These are phyloP conservation scores for Neodiprion lecontei DNA, from an alignment of 1,140 invertebrate genomes.

Conservation along the genomic window DNA sequence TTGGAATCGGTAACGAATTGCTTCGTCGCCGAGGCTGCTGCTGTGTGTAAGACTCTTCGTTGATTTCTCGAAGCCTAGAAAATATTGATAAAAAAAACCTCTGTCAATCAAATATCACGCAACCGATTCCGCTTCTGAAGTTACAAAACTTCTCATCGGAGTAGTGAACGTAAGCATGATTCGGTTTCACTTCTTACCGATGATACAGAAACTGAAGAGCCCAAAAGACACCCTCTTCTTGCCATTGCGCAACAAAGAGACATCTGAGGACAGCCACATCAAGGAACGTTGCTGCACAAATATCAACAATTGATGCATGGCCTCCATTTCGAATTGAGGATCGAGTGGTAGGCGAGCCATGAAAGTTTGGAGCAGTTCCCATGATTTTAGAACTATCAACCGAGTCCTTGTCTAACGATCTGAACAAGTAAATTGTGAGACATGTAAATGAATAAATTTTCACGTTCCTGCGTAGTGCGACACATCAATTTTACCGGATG, in stretches of 20 bases:
- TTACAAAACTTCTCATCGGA: conserved; percentile 2
- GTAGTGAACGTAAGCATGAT: conserved; percentile 14
- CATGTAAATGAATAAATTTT: conserved; percentile 8
- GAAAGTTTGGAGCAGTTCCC: neutral
- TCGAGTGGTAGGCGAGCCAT: neutral
- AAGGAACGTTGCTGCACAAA: conserved; percentile 90
- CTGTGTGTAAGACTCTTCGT: conserved; percentile 77
- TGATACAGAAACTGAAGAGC: conserved; percentile 92
- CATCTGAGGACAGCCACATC: conserved; percentile 96
- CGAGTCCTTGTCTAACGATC: conserved; percentile 63
- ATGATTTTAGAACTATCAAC: conserved; percentile 46
- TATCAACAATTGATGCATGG: conserved; percentile 59
- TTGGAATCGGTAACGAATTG: conserved; percentile 92
- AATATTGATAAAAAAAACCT: neutral
- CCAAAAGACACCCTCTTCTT: conserved; percentile 98
- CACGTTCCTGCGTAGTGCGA: no score
- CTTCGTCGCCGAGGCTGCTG: conserved; percentile 82
- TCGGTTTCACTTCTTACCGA: conserved; percentile 64
- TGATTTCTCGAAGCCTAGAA: conserved; percentile 79
- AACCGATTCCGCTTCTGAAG: conserved; percentile 1
- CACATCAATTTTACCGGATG: no score
- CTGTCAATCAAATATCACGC: conserved; percentile 21
- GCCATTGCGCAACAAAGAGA: conserved; percentile 97
- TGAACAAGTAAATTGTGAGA: conserved; percentile 26
- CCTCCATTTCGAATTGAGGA: neutral